These are phyloP conservation scores for Drymonia ruficornis DNA, from an alignment of 2,888 invertebrate species.

Conservation along the genomic window DNA sequence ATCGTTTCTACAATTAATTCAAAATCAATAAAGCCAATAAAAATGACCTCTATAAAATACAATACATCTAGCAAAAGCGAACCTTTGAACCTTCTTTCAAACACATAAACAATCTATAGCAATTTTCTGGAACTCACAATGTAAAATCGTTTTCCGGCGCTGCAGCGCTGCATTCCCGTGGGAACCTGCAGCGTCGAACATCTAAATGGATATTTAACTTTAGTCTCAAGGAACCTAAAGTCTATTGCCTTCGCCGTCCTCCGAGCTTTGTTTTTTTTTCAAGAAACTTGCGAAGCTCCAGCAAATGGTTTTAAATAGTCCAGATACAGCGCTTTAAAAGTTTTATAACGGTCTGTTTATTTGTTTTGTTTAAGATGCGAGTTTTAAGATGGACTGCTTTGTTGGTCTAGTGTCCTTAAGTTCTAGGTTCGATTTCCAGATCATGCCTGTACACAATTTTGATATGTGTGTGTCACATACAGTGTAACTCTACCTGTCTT, in stretches of 20 bases:
- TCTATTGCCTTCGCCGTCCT: conserved; percentile 74
- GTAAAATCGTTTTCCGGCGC: conserved; percentile 51
- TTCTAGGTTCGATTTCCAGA: no score
- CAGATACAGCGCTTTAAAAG: conserved; percentile 49
- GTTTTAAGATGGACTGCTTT: not conserved
- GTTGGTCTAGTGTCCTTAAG: no score
- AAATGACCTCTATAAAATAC: not conserved
- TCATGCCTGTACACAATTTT: no score
- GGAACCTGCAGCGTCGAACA: conserved; percentile 68
- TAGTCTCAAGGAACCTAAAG: conserved; percentile 79
- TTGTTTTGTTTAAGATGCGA: conserved; percentile 26
- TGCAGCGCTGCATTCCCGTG: conserved; percentile 69
- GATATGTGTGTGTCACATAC: no score
- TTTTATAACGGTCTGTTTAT: conserved; percentile 39
- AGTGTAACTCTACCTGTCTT: no score
- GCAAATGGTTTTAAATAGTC: conserved; percentile 77
- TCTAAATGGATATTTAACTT: conserved; percentile 85
- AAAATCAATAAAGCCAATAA: not conserved
- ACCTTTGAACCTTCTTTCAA: conserved; percentile 4
- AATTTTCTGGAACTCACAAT: conserved; percentile 43
- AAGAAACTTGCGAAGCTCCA: conserved; percentile 73
- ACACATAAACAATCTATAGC: conserved; percentile 21
- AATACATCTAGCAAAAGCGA: not conserved
- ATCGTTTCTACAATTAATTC: not conserved
- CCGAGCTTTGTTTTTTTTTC: conserved; percentile 53